Evolutionary conservation across 1,140 invertebrate species (phyloP), one percentile per base, ranked within the genome.

Genomic region (Himalopsyche phryganea): DNA sequence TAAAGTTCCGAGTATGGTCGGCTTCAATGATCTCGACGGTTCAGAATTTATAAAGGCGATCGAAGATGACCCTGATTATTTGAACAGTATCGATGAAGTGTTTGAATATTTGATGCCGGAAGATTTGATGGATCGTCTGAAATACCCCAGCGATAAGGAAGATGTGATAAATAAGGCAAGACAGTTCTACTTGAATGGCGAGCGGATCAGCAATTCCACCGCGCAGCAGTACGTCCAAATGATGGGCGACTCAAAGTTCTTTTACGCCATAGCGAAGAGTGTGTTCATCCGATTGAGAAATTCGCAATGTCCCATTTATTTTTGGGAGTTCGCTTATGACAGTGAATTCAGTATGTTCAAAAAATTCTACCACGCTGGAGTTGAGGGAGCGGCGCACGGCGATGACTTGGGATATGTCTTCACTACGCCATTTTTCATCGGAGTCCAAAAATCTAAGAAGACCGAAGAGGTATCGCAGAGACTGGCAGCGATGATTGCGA

Each of bases 401-500:
- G 72, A 69, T 17, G 75, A 78, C 51, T 69, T 75, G 53, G 48
- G 74, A 38, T 71, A 68, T 18, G 70, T 73, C 32, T 57, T 78
- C 1, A 75, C 74, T 28, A 68, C 74, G 52, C 68, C 71, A 18
- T 65, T 71, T 19, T 69, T 71, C 45, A 47, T 71, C 15, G 68
- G 66, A 47, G 51, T 71, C 1, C 67, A 72, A 58, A 67, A 68
- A 11, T 67, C 60, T 17, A 65, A 67, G 20, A 66, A 65, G 59
- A 69, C 68, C 45, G 62, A 67, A 23, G 69, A 66, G 33, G 68
- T 71, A 7, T 69, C 73, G 50, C 67, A 70, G 52, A 67, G 69
- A 49, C 68, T 79, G 61, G 68, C 74, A 1, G 69, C 66, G 52
- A 63, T 81, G 61, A 79, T 76, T 75, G 71, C 73, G 3, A 80